phyloP scores from a whole-genome alignment of 1,140 invertebrate species.

The Musca vetustissima region DNA sequence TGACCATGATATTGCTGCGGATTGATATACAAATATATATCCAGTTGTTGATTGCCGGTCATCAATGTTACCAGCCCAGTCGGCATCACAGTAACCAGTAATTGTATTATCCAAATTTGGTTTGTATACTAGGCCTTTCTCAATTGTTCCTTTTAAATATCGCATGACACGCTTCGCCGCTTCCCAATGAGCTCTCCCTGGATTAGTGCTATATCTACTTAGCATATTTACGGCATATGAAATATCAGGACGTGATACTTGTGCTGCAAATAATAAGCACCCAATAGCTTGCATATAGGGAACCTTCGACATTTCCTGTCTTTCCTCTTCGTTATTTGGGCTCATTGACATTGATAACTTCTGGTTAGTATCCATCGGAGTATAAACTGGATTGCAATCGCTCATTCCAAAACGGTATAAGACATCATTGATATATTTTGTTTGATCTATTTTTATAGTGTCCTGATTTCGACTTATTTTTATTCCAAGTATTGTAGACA shows the following conservation, averaged over 20 bases:
- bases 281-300: slow-evolving; percentile 15
- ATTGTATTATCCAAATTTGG: background rate
- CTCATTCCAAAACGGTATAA: slow-evolving; percentile 6
- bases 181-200: slow-evolving; percentile 13
- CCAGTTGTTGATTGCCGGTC: slow-evolving; percentile 11
- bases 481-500: slow-evolving; percentile 10
- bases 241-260: background rate
- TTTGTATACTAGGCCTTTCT: slow-evolving; percentile 2
- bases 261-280: slow-evolving; percentile 1
- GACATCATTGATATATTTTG: slow-evolving; percentile 13
- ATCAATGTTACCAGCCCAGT: slow-evolving; percentile 11
- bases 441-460: slow-evolving; percentile 16
- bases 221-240: slow-evolving; percentile 15
- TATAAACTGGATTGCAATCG: slow-evolving; percentile 34
- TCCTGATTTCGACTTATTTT: background rate
- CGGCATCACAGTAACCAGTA: slow-evolving; percentile 6
- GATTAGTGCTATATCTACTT: slow-evolving; percentile 13
- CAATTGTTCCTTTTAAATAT: slow-evolving; percentile 22
- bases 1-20: background rate
- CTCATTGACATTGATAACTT: slow-evolving; percentile 12
- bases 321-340: background rate
- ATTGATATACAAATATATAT: slow-evolving; percentile 15
- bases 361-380: slow-evolving; percentile 21
- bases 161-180: slow-evolving; percentile 10
- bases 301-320: background rate